Conservation (phyloP, 2,888 invertebrate species). For the Mythimna vitellina region DNA sequence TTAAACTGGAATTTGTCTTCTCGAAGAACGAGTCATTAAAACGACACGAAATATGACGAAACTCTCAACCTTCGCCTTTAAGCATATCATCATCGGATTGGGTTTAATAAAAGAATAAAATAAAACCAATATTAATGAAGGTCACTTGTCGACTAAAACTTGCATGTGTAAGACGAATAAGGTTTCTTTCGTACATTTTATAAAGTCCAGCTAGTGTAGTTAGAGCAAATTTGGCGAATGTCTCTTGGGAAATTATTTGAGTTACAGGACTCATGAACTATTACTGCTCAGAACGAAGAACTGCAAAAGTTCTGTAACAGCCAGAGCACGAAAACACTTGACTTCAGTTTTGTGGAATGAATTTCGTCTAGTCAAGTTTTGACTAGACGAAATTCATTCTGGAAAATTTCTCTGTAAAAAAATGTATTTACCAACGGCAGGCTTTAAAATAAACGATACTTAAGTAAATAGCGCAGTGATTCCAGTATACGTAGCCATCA, state of each 20-base stretch:
- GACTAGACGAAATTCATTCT: too few species aligned
- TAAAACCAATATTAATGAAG: slow-evolving; percentile 40
- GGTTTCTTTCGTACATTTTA: slow-evolving; percentile 29
- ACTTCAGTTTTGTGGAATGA: neutral
- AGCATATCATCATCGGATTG: slow-evolving; percentile 5
- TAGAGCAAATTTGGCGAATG: slow-evolving; percentile 35
- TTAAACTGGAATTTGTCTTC: slow-evolving; percentile 13
- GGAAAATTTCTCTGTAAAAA: neutral
- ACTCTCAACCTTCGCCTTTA: slow-evolving; percentile 24
- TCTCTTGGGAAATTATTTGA: slow-evolving; percentile 50
- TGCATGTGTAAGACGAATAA: slow-evolving; percentile 39
- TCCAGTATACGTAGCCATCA: slow-evolving; percentile 46
- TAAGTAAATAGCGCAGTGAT: slow-evolving; percentile 38
- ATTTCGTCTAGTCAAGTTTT: slow-evolving; percentile 1
- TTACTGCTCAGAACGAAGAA: slow-evolving; percentile 26
- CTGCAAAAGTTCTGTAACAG: slow-evolving; percentile 7
- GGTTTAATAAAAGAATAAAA: slow-evolving; percentile 33
- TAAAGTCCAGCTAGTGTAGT: slow-evolving; percentile 26
- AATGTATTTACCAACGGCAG: neutral
- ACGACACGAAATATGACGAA: slow-evolving; percentile 9
- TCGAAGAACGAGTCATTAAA: slow-evolving; percentile 18
- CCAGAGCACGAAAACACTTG: neutral
- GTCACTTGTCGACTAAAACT: slow-evolving; percentile 19
- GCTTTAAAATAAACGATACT: slow-evolving; percentile 20
- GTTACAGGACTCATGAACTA: slow-evolving; percentile 20